Evolutionary conservation across 2,113 vertebrate genomes (phyloP).

Genomic region (Phodopus roborovskii): DNA sequence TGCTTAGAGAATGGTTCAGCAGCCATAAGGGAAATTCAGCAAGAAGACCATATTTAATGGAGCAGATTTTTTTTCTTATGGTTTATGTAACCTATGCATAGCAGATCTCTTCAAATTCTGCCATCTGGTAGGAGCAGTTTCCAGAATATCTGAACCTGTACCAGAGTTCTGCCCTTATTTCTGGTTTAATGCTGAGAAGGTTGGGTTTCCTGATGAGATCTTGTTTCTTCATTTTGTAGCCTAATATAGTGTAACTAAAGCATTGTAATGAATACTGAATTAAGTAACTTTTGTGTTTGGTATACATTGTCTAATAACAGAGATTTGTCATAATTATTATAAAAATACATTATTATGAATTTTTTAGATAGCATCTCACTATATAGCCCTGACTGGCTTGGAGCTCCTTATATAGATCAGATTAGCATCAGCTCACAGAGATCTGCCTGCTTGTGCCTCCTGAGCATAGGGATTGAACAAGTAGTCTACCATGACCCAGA

Average conservation of each 20-base stretch:
- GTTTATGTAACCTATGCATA: neutral
- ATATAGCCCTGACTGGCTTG: neutral
- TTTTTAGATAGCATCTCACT: neutral
- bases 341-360: neutral
- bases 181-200: neutral
- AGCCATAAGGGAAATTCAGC: neutral
- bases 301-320: neutral
- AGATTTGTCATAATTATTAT: neutral
- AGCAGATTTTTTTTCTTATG: neutral
- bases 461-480: neutral
- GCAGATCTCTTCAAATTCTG: neutral
- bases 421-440: neutral
- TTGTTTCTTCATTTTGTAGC: neutral
- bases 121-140: neutral
- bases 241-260: fast-evolving
- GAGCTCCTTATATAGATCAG: neutral
- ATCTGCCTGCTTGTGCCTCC: neutral
- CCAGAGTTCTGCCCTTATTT: neutral
- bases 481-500: neutral
- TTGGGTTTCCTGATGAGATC: neutral
- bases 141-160: neutral
- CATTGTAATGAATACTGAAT: neutral
- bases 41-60: neutral
- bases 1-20: neutral
- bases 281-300: neutral